phyloP scores from a whole-genome alignment of 2,113 vertebrate species.

The Callipepla californica region DNA sequence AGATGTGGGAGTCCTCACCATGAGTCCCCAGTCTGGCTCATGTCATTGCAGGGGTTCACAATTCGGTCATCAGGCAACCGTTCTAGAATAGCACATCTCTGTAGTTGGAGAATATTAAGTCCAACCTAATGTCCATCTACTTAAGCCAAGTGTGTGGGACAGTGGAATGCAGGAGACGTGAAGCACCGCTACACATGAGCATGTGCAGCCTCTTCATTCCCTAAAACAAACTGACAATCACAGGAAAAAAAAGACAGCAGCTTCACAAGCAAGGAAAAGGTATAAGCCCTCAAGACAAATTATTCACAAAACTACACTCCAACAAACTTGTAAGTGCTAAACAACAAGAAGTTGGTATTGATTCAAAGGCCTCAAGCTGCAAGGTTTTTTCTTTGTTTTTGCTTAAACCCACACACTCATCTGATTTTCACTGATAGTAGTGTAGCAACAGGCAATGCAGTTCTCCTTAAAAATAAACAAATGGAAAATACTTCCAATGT shows the following conservation, averaged over 20 bases:
- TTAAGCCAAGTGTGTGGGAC: fast-evolving
- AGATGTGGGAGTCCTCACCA: background rate
- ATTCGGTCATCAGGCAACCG: background rate
- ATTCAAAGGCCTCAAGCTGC: background rate
- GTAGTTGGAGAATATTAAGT: fast-evolving
- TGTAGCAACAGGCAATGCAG: background rate
- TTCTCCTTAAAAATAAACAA: fast-evolving
- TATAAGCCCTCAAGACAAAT: background rate
- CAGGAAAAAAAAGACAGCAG: background rate
- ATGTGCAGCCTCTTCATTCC: background rate
- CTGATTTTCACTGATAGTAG: background rate
- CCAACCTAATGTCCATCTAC: fast-evolving
- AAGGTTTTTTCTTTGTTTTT: background rate
- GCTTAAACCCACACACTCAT: background rate
- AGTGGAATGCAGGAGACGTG: fast-evolving
- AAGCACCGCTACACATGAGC: background rate
- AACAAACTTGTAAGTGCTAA: background rate
- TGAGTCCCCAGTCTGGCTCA: fast-evolving
- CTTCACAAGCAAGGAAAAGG: background rate
- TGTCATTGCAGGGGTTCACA: background rate
- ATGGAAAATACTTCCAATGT: fast-evolving
- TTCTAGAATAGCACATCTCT: background rate
- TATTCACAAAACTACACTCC: background rate
- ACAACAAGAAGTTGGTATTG: background rate
- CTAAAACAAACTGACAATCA: background rate